phyloP scores from a whole-genome alignment of 2,797 vertebrate genomes.

The Hozukius guyotensis region DNA sequence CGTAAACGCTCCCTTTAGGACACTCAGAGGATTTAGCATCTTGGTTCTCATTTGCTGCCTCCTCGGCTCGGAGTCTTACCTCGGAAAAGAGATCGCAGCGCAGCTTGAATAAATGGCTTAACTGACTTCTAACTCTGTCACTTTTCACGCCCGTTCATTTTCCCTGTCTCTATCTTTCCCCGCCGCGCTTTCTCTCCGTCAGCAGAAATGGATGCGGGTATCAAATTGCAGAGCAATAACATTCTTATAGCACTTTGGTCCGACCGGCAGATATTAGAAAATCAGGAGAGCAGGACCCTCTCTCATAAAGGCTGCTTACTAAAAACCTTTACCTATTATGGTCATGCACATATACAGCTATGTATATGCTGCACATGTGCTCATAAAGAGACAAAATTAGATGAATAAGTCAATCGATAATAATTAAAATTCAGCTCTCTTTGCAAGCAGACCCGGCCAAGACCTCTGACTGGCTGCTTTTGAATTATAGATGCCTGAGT shows the following conservation, averaged over 20 bases:
- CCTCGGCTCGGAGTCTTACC: slow-evolving; percentile 23
- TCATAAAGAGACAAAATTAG: slow-evolving; percentile 17
- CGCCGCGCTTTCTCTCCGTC: slow-evolving; percentile 41
- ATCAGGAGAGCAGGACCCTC: slow-evolving; percentile 5
- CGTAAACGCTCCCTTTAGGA: slow-evolving; percentile 14
- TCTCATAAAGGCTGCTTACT: not conserved
- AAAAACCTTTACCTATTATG: not conserved
- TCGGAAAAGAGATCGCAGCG: slow-evolving; percentile 27
- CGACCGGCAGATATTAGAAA: slow-evolving; percentile 50
- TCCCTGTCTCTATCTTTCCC: slow-evolving; percentile 33
- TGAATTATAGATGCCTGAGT: slow-evolving; percentile 75
- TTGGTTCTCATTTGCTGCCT: slow-evolving; percentile 28
- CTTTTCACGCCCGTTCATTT: slow-evolving; percentile 43
- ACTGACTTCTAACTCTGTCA: slow-evolving; percentile 38
- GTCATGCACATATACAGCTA: not conserved
- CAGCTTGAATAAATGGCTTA: slow-evolving; percentile 49
- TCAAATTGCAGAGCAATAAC: slow-evolving; percentile 68
- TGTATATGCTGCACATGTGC: not conserved
- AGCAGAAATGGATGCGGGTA: slow-evolving; percentile 59
- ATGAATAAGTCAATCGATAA: slow-evolving; percentile 54
- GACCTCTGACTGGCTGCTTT: slow-evolving; percentile 57
- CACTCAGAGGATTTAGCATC: slow-evolving; percentile 29
- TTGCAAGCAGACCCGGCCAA: slow-evolving; percentile 29
- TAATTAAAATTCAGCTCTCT: slow-evolving; percentile 51
- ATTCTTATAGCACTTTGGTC: slow-evolving; percentile 58